Conservation (phyloP, 2,888 invertebrate genomes). For the Lasius platythorax region DNA sequence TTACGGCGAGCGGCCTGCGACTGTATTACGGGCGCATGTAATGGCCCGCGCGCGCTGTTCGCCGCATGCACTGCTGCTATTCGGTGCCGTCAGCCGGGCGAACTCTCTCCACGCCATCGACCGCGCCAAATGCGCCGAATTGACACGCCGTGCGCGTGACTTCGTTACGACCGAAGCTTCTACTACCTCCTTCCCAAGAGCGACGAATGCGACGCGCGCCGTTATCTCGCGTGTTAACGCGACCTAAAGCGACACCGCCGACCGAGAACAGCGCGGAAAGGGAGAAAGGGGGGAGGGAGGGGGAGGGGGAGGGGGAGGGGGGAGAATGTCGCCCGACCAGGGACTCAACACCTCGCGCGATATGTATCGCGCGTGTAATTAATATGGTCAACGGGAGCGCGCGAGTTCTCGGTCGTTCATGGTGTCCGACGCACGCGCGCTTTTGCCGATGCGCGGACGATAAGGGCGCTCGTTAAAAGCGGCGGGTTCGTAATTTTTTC, state of each 20-base stretch:
- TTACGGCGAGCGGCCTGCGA: constrained; percentile 72
- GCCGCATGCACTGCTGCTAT: constrained; percentile 59
- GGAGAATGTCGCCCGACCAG: constrained; percentile 10
- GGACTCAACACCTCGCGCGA: constrained; percentile 53
- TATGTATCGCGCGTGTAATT: constrained; percentile 50
- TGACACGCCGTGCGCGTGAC: constrained; percentile 64
- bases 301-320: too few species aligned
- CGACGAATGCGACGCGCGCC: constrained; percentile 14
- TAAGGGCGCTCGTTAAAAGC: constrained; percentile 39
- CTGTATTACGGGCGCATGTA: constrained; percentile 72
- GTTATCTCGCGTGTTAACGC: constrained; percentile 55
- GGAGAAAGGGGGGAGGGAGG: neutral
- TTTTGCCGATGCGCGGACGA: neutral
- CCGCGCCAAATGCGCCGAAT: constrained; percentile 59
- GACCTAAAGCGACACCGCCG: constrained; percentile 45
- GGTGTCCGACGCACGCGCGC: neutral
- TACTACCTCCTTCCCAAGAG: neutral
- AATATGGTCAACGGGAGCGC: constrained; percentile 31
- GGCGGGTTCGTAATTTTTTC: neutral
- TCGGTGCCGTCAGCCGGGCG: constrained; percentile 15
- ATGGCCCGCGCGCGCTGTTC: constrained; percentile 60
- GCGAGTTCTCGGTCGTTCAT: neutral
- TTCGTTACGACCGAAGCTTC: constrained; percentile 46
- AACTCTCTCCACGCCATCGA: neutral
- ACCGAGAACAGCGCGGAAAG: neutral